phyloP scores from a whole-genome alignment of 2,888 invertebrate genomes.

The Pristionchus japonicus region DNA sequence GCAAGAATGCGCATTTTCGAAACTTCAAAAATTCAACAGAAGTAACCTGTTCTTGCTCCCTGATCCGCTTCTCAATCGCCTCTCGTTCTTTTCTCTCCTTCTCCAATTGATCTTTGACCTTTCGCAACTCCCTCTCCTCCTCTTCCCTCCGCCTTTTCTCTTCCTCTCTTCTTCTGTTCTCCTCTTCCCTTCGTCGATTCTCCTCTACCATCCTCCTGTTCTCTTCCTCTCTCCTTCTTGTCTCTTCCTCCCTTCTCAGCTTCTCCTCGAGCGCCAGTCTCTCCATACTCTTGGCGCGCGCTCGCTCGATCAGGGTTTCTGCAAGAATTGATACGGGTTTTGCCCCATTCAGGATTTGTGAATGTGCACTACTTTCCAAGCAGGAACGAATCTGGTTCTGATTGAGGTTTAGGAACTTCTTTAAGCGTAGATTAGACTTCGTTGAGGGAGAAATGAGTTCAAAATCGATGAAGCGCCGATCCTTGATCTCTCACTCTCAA shows the following conservation, averaged over 20 bases:
- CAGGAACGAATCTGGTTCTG: too few relatives aligned
- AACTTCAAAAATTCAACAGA: too few relatives aligned
- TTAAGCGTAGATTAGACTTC: too few relatives aligned
- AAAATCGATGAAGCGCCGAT: neutral
- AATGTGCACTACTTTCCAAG: too few relatives aligned
- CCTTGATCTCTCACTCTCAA: neutral
- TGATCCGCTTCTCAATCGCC: neutral
- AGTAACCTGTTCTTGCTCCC: neutral
- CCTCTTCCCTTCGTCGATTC: neutral
- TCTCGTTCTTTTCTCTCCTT: neutral
- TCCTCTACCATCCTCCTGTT: neutral
- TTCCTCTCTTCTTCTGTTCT: neutral
- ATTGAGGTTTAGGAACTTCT: too few relatives aligned
- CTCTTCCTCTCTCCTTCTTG: neutral
- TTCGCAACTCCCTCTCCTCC: neutral
- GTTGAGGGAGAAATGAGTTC: neutral
- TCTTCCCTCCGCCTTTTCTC: neutral
- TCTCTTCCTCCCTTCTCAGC: neutral
- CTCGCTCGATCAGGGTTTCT: neutral
- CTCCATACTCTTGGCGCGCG: neutral
- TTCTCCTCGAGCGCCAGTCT: neutral
- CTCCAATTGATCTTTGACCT: constrained; percentile 6
- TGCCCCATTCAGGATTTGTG: too few relatives aligned
- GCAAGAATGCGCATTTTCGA: too few relatives aligned
- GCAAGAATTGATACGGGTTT: too few relatives aligned